These are phyloP conservation scores for Microcebus tavaratra DNA, from an alignment of 2,113 vertebrate genomes.

Conservation along the genomic window DNA sequence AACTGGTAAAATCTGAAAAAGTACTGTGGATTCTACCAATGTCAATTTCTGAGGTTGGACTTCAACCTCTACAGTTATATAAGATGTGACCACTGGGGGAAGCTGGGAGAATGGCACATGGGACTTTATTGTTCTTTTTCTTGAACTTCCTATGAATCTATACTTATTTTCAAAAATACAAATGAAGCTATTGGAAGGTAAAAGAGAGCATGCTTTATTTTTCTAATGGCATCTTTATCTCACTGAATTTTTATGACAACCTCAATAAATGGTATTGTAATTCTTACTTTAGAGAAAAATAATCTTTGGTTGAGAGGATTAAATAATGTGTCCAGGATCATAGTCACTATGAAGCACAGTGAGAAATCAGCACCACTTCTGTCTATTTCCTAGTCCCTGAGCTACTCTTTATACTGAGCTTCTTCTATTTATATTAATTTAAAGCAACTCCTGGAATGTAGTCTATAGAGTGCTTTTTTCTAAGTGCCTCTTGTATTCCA, in stretches of 20 bases:
- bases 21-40: not conserved
- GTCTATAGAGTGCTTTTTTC: not conserved
- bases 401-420: not conserved
- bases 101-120: no score
- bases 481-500: not conserved
- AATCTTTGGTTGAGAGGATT: not conserved
- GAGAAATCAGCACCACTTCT: not conserved
- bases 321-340: not conserved
- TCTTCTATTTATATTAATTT: no score
- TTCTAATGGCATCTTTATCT: not conserved
- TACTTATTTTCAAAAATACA: not conserved
- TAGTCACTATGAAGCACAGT: not conserved
- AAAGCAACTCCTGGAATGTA: no score
- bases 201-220: not conserved
- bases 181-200: not conserved
- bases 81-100: not conserved
- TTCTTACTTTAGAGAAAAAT: not conserved
- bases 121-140: not conserved
- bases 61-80: not conserved
- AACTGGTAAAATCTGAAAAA: not conserved
- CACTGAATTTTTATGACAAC: not conserved
- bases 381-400: not conserved
- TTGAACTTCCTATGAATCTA: not conserved
- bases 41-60: not conserved
- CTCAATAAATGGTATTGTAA: not conserved